These are phyloP conservation scores for Hirundichthys speculiger DNA, from an alignment of 2,113 vertebrate genomes.

Conservation along the genomic window DNA sequence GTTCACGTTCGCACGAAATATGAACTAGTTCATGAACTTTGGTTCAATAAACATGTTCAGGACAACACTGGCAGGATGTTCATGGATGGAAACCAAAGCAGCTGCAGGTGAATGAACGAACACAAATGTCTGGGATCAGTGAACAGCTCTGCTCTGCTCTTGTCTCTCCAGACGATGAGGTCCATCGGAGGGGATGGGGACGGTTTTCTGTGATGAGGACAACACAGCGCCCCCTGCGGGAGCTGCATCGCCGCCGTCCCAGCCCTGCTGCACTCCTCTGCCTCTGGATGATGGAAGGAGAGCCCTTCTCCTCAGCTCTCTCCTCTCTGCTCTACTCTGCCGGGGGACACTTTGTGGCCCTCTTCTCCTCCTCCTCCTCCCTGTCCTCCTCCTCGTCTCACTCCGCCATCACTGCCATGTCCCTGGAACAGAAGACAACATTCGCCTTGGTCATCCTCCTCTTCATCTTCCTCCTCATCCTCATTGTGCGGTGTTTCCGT, in stretches of 20 bases:
- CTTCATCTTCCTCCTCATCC: slow-evolving; percentile 86
- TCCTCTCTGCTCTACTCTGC: slow-evolving; percentile 61
- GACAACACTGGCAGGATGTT: too few species aligned
- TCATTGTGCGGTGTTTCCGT: slow-evolving; percentile 85
- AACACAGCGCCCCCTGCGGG: slow-evolving; percentile 66
- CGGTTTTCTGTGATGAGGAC: slow-evolving; percentile 62
- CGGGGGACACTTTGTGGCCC: slow-evolving; percentile 63
- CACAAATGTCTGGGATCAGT: too few species aligned
- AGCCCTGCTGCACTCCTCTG: slow-evolving; percentile 31
- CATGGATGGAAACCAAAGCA: too few species aligned
- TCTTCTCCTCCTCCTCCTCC: slow-evolving; percentile 74
- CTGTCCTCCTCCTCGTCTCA: slow-evolving; percentile 38
- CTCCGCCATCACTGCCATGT: slow-evolving; percentile 75
- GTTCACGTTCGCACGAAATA: too few species aligned
- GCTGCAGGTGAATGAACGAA: too few species aligned
- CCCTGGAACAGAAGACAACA: slow-evolving; percentile 87
- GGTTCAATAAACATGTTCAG: too few species aligned
- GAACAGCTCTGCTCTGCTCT: neutral
- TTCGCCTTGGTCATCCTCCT: slow-evolving; percentile 87
- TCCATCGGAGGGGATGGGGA: slow-evolving; percentile 50
- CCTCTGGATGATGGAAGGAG: slow-evolving; percentile 81
- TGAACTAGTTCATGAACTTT: too few species aligned
- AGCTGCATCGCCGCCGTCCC: slow-evolving; percentile 55
- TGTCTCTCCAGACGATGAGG: slow-evolving; percentile 56
- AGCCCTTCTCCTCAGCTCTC: slow-evolving; percentile 73